Evolutionary conservation across 2,113 vertebrate species (phyloP).

Genomic region (Oenanthe melanoleuca): DNA sequence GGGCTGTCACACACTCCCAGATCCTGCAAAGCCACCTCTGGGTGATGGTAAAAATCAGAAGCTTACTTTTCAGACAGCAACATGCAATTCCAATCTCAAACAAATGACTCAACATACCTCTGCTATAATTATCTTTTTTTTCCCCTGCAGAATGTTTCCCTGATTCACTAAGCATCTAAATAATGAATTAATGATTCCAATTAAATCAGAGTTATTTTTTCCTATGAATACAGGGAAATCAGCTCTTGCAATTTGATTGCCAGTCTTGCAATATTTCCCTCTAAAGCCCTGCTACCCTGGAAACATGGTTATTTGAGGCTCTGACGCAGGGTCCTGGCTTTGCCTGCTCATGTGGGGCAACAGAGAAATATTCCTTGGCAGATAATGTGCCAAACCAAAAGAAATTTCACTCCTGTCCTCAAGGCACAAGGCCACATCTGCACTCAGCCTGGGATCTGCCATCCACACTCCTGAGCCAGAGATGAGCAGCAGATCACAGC

Average conservation of each 20-base stretch:
- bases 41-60: background rate
- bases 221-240: background rate
- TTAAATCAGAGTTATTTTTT: slow-evolving; percentile 12
- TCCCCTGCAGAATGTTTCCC: background rate
- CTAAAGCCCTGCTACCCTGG: slow-evolving; percentile 17
- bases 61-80: background rate
- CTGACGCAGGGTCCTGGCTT: background rate
- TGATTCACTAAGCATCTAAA: slow-evolving; percentile 22
- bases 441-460: background rate
- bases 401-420: background rate
- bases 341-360: background rate
- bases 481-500: background rate
- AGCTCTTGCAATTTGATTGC: background rate
- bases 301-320: background rate
- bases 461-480: fast-evolving
- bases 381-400: background rate
- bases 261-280: background rate
- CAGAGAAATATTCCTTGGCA: background rate
- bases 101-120: background rate
- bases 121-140: background rate
- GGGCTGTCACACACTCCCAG: background rate
- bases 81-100: background rate
- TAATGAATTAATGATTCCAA: slow-evolving; percentile 26
- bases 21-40: background rate
- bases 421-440: background rate